Evolutionary conservation across 2,797 vertebrate genomes (phyloP).

Genomic region (Macroramphosus scolopax): DNA sequence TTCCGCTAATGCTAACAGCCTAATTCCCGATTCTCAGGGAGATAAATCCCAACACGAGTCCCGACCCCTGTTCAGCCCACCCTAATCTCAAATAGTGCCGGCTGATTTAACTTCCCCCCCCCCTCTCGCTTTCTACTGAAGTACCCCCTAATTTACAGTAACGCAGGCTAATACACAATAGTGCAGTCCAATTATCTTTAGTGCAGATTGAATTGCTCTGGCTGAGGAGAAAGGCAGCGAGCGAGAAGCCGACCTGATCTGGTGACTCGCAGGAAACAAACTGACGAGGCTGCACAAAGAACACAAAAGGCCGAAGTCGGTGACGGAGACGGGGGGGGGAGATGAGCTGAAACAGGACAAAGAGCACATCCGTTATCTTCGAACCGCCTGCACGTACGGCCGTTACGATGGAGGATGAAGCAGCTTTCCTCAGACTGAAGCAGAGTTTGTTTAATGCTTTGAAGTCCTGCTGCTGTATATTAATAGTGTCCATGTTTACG

Average conservation of each 20-base stretch:
- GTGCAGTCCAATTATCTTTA: constrained; percentile 72
- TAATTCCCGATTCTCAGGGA: constrained; percentile 58
- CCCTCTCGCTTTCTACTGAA: constrained; percentile 67
- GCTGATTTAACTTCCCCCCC: constrained; percentile 68
- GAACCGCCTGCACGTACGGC: too few relatives aligned
- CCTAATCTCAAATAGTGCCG: constrained; percentile 69
- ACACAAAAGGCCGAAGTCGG: not conserved
- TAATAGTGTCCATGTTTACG: constrained; percentile 13
- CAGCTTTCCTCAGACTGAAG: not conserved
- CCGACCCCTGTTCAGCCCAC: constrained; percentile 46
- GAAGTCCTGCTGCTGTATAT: constrained; percentile 3
- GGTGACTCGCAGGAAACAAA: too few relatives aligned
- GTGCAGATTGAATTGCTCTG: constrained; percentile 70
- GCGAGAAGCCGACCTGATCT: constrained; percentile 61
- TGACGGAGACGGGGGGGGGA: not conserved
- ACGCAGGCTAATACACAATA: constrained; percentile 57
- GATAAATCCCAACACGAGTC: constrained; percentile 57
- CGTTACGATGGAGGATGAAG: not conserved
- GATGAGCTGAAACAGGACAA: constrained; percentile 1
- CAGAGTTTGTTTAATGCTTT: constrained; percentile 19
- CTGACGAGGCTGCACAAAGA: too few relatives aligned
- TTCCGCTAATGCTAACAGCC: constrained; percentile 45
- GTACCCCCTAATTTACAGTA: constrained; percentile 71
- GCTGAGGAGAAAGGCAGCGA: constrained; percentile 45
- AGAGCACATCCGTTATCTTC: too few relatives aligned